Percentiles rank a stretch among this genome's conserved stretches.
phyloP scores from a whole-genome alignment of 2,113 vertebrate species.

The Ellobius talpinus region DNA sequence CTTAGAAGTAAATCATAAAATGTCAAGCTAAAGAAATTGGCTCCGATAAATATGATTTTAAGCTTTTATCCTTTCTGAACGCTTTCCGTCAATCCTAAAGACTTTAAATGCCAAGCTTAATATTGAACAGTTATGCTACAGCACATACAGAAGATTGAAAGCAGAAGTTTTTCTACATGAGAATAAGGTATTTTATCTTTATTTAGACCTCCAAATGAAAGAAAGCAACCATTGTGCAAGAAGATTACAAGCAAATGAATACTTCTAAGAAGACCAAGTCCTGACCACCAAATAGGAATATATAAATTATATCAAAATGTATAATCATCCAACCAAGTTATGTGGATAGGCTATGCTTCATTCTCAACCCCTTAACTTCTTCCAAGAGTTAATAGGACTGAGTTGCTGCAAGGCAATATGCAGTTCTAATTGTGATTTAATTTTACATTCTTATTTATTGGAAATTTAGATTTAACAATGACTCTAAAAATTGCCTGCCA shows the following conservation, averaged over 20 bases:
- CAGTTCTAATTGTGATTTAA: conserved; percentile 77
- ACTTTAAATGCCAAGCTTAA: conserved; percentile 82
- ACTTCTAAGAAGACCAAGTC: conserved; percentile 4
- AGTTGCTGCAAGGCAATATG: conserved; percentile 20
- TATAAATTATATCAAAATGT: conserved; percentile 9
- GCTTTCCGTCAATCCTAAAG: conserved; percentile 85
- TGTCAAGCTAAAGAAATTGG: conserved; percentile 88
- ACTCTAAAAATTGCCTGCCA: conserved; percentile 72
- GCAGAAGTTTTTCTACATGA: conserved; percentile 54
- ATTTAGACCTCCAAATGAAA: conserved; percentile 61
- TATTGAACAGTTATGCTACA: conserved; percentile 80
- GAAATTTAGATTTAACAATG: conserved; percentile 65
- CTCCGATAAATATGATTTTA: conserved; percentile 87
- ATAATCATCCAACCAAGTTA: conserved; percentile 4
- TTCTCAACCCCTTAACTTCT: background rate
- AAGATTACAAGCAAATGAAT: conserved; percentile 36
- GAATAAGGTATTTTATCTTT: conserved; percentile 75
- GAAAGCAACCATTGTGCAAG: conserved; percentile 39
- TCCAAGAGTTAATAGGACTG: background rate
- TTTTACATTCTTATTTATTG: conserved; percentile 77
- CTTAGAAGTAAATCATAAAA: conserved; percentile 88
- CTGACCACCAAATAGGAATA: conserved; percentile 27
- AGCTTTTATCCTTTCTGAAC: conserved; percentile 85
- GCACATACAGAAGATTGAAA: conserved; percentile 71
- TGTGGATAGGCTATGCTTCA: background rate